Evolutionary conservation across 2,888 invertebrate genomes (phyloP).

Genomic region (Lobophora halterata): DNA sequence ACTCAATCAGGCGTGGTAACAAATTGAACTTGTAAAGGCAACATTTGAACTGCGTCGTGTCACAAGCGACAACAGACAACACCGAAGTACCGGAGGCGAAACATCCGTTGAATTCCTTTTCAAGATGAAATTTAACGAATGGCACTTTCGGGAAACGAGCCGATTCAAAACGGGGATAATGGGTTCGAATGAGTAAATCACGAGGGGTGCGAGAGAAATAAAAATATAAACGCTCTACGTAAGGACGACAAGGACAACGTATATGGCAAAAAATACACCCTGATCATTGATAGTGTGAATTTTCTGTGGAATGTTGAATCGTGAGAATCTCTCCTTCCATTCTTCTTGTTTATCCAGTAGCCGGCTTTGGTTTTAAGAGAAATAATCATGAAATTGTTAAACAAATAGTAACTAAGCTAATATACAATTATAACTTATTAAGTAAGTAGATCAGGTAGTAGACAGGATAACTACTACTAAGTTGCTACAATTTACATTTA

Average conservation of each 20-base stretch:
- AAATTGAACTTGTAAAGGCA: constrained; percentile 54
- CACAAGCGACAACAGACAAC: constrained; percentile 70
- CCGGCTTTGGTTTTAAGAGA: too few species aligned
- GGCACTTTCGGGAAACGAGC: constrained; percentile 57
- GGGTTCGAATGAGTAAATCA: constrained; percentile 63
- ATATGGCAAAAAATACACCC: constrained; percentile 46
- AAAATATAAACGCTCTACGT: constrained; percentile 37
- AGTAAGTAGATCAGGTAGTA: too few species aligned
- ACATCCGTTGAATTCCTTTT: constrained; percentile 66
- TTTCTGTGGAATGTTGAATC: constrained; percentile 16
- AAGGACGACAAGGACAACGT: constrained; percentile 51
- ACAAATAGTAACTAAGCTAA: too few species aligned
- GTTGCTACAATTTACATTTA: constrained; percentile 31
- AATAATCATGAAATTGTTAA: too few species aligned
- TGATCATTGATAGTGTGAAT: constrained; percentile 40
- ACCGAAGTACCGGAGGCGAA: constrained; percentile 74
- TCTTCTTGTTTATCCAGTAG: too few species aligned
- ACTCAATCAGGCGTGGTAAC: constrained; percentile 63
- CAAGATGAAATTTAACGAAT: constrained; percentile 68
- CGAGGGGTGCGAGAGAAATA: constrained; percentile 61
- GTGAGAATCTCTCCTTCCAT: too few species aligned
- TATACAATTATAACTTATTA: too few species aligned
- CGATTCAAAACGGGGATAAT: constrained; percentile 54
- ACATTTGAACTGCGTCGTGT: constrained; percentile 51
- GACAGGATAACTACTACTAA: too few species aligned